A percentile compares a stretch with the other conserved stretches of the same genome.
Conservation (phyloP, 2,797 vertebrate species). For the Rachycentron canadum region DNA sequence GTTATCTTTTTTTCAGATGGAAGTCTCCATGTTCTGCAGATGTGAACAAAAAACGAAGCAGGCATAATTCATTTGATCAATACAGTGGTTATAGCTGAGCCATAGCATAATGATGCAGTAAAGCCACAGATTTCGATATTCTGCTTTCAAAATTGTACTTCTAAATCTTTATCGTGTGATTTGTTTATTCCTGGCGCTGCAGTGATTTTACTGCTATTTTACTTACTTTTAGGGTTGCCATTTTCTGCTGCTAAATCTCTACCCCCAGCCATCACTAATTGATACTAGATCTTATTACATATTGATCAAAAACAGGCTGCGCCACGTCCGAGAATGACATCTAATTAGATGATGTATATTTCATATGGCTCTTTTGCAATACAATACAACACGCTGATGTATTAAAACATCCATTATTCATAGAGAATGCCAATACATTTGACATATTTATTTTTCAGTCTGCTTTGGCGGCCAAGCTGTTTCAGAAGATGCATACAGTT, state of each 20-base stretch:
- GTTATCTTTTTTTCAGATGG: slow-evolving; percentile 34
- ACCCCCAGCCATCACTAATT: slow-evolving; percentile 78
- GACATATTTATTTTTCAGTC: slow-evolving; percentile 80
- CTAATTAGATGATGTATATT: slow-evolving; percentile 85
- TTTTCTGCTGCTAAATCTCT: slow-evolving; percentile 57
- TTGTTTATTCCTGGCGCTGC: slow-evolving; percentile 52
- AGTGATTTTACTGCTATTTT: slow-evolving; percentile 58
- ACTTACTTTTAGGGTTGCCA: slow-evolving; percentile 60
- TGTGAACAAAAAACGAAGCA: slow-evolving; percentile 51
- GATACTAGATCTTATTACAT: slow-evolving; percentile 83
- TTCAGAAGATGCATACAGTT: slow-evolving; percentile 72
- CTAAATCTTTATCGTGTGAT: slow-evolving; percentile 64
- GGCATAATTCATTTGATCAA: slow-evolving; percentile 67
- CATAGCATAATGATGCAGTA: slow-evolving; percentile 57
- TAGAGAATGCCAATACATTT: slow-evolving; percentile 75
- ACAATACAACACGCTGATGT: slow-evolving; percentile 77
- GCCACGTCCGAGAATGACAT: slow-evolving; percentile 75
- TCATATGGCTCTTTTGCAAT: slow-evolving; percentile 77
- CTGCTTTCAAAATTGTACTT: slow-evolving; percentile 58
- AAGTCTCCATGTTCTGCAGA: slow-evolving; percentile 27
- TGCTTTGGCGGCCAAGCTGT: slow-evolving; percentile 69
- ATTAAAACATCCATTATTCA: slow-evolving; percentile 84
- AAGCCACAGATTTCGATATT: slow-evolving; percentile 70
- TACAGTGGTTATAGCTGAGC: slow-evolving; percentile 63
- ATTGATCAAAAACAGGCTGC: slow-evolving; percentile 81